These are phyloP conservation scores for Sylvilagus floridanus DNA, from an alignment of 2,797 vertebrate species.

Conservation along the genomic window DNA sequence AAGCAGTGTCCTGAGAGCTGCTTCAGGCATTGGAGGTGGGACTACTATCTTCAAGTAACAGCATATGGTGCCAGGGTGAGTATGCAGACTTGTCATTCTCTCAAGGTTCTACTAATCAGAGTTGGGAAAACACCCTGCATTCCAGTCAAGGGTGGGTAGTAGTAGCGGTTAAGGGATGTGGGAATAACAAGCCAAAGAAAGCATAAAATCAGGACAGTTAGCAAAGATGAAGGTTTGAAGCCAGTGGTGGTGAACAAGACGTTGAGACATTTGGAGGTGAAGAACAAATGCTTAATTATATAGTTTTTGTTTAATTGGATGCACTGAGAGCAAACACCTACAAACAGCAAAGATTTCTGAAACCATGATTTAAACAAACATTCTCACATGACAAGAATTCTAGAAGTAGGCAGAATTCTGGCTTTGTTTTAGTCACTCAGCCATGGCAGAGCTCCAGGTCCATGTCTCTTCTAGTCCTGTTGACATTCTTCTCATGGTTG, in stretches of 20 bases:
- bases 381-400: slow-evolving; percentile 49
- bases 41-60: not conserved
- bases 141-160: slow-evolving; percentile 16
- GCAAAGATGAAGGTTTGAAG: slow-evolving; percentile 14
- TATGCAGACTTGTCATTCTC: not conserved
- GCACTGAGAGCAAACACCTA: not conserved
- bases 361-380: slow-evolving; percentile 33
- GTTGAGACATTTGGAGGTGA: not conserved
- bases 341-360: not conserved
- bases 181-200: slow-evolving; percentile 49
- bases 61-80: not conserved
- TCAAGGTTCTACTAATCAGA: not conserved
- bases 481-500: not conserved
- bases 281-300: slow-evolving; percentile 4
- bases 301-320: not conserved
- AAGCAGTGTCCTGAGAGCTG: not conserved
- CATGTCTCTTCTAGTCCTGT: not conserved
- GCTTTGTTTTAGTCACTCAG: not conserved
- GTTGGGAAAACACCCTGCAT: slow-evolving; percentile 28
- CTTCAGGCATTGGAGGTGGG: not conserved
- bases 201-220: slow-evolving; percentile 45
- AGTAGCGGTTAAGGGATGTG: not conserved
- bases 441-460: not conserved
- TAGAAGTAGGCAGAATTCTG: not conserved
- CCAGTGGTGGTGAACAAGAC: not conserved